A percentile compares a stretch with the other conserved stretches of the same genome.
Evolutionary conservation across 2,888 invertebrate genomes (phyloP).

Genomic region (Chloroclystis v-ata): DNA sequence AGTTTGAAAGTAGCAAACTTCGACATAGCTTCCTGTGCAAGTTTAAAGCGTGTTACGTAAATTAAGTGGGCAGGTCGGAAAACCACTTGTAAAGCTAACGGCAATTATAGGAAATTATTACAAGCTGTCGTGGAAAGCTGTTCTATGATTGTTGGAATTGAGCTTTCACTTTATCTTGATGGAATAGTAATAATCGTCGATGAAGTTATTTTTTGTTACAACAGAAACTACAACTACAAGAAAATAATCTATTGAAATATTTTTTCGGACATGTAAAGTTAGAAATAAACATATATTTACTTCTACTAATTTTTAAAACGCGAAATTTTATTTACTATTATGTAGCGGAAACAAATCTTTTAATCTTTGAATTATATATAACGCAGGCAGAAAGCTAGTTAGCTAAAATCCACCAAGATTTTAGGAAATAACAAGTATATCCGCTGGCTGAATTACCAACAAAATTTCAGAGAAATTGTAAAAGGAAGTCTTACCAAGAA

Average conservation of each 20-base stretch:
- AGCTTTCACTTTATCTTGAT: conserved; percentile 22
- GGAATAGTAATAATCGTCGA: background rate
- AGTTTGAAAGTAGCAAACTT: conserved; percentile 24
- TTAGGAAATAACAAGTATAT: no score
- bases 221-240: background rate
- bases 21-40: conserved; percentile 14
- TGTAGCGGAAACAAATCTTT: no score
- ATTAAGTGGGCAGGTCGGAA: conserved; percentile 15
- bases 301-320: no score
- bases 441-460: no score
- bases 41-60: conserved; percentile 15
- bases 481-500: background rate
- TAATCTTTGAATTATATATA: no score
- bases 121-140: conserved; percentile 32
- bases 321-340: no score
- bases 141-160: conserved; percentile 3
- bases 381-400: no score
- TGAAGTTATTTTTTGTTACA: background rate
- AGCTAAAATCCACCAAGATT: no score
- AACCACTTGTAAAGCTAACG: conserved; percentile 27
- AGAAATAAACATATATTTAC: no score
- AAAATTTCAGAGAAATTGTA: background rate
- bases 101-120: conserved; percentile 31
- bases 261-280: no score
- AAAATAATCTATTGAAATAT: no score